phyloP scores from a whole-genome alignment of 2,797 vertebrate genomes.

The Peromyscus eremicus region DNA sequence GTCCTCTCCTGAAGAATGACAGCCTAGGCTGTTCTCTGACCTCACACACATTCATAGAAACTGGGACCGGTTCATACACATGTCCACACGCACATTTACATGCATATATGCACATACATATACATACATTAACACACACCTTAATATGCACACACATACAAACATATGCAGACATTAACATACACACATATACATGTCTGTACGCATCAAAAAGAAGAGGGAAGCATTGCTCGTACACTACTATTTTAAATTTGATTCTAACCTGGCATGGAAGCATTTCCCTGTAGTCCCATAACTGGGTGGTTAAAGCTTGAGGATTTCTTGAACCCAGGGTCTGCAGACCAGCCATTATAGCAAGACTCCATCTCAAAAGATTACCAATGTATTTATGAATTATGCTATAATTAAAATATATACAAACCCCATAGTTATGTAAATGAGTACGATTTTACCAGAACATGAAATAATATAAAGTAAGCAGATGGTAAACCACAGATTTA shows the following conservation, averaged over 20 bases:
- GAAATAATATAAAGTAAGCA: background rate
- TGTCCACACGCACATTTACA: too few relatives aligned
- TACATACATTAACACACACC: background rate
- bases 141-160: background rate
- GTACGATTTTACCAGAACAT: background rate
- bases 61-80: background rate
- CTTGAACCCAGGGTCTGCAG: background rate
- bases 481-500: constrained; percentile 9
- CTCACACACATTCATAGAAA: background rate
- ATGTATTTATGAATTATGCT: background rate
- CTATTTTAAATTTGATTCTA: constrained; percentile 27
- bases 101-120: too few relatives aligned
- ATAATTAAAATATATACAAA: background rate
- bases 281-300: background rate
- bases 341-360: background rate
- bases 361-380: background rate
- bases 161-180: background rate
- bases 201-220: background rate
- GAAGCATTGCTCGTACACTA: background rate
- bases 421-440: background rate
- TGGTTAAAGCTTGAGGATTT: too few relatives aligned
- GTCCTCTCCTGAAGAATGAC: background rate
- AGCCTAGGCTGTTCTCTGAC: background rate
- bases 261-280: too few relatives aligned
- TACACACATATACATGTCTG: background rate